phyloP scores from a whole-genome alignment of 2,797 vertebrate genomes.

The Lepus townsendii region DNA sequence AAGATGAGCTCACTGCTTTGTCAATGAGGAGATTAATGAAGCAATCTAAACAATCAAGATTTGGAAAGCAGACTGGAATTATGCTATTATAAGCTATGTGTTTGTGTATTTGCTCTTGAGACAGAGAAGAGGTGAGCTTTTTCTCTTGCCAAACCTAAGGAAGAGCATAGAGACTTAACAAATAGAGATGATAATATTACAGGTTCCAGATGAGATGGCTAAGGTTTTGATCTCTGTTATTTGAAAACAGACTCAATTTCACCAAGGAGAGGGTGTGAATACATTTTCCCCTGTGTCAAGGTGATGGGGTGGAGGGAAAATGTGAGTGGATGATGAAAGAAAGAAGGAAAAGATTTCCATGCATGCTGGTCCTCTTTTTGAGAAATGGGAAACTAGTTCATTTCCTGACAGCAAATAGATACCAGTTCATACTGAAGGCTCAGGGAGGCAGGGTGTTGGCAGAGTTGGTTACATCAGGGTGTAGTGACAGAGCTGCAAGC shows the following conservation, averaged over 20 bases:
- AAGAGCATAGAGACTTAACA: not conserved
- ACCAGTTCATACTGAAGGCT: fast-evolving
- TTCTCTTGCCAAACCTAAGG: not conserved
- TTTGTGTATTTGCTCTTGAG: not conserved
- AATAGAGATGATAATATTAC: not conserved
- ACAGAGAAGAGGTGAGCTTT: not conserved
- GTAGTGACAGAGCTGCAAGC: not conserved
- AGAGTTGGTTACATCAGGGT: not conserved
- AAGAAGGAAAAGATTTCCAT: not conserved
- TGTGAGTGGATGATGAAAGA: not conserved
- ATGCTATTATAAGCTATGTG: not conserved
- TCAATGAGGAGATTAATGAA: not conserved
- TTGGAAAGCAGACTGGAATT: not conserved
- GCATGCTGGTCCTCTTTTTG: not conserved
- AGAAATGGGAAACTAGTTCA: not conserved
- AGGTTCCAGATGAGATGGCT: not conserved
- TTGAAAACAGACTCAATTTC: not conserved
- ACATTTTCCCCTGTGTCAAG: not conserved
- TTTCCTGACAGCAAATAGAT: not conserved
- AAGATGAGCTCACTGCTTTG: not conserved
- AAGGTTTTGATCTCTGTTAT: not conserved
- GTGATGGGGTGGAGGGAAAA: not conserved
- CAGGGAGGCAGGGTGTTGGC: not conserved
- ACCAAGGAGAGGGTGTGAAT: not conserved
- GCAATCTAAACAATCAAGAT: not conserved